Percentiles rank a stretch among this genome's conserved stretches.
These are phyloP conservation scores for Netelia melanura DNA, from an alignment of 2,888 invertebrate species.

Conservation along the genomic window DNA sequence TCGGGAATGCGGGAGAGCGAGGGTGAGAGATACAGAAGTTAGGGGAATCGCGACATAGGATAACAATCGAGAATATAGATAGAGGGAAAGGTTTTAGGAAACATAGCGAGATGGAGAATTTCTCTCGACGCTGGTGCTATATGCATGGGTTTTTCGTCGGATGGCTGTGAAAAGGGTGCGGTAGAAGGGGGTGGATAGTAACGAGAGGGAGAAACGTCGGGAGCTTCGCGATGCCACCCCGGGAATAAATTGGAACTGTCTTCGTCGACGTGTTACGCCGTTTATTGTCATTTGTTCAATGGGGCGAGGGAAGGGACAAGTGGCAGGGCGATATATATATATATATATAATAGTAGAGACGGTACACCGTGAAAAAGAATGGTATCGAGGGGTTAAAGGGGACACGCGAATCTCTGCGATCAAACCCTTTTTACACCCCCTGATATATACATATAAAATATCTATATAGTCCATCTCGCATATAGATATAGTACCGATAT, in stretches of 20 bases:
- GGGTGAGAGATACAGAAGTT: not conserved
- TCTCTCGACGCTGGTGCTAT: conserved; percentile 9
- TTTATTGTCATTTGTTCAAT: conserved; percentile 82
- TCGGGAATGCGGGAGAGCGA: not conserved
- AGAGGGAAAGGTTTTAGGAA: not conserved
- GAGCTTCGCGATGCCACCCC: conserved; percentile 44
- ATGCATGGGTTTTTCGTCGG: not conserved
- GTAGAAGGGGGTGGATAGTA: conserved; percentile 12
- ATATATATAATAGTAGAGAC: conserved; percentile 1
- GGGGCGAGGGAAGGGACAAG: conserved; percentile 59
- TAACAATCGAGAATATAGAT: conserved; percentile 1
- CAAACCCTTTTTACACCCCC: conserved; percentile 42
- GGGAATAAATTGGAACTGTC: conserved; percentile 82
- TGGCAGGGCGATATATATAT: not conserved
- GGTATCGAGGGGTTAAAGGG: conserved; percentile 10
- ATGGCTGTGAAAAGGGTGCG: conserved; percentile 33
- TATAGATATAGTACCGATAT: too few relatives aligned
- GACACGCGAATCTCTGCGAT: conserved; percentile 50
- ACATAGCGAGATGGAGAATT: conserved; percentile 20
- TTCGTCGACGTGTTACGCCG: conserved; percentile 78
- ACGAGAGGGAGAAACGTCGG: conserved; percentile 45
- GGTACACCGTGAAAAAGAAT: conserved; percentile 1
- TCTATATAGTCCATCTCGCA: too few relatives aligned
- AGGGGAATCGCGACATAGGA: not conserved
- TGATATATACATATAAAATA: not conserved